A percentile compares a stretch with the other conserved stretches of the same genome.
phyloP scores from a whole-genome alignment of 2,797 vertebrate genomes.

The Gobio occitaniae region DNA sequence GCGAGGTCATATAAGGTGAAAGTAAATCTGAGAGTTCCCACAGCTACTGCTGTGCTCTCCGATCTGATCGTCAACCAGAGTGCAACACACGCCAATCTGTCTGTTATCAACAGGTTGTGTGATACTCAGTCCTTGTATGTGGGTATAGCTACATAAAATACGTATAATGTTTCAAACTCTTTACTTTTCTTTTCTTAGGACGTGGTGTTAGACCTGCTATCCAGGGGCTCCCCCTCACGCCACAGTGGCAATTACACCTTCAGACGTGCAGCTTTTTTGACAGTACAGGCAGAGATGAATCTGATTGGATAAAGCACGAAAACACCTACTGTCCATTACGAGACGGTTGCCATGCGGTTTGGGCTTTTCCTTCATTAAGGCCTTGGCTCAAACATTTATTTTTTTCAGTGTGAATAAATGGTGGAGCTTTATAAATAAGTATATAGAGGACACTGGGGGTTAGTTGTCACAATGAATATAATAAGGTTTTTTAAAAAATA shows the following conservation, averaged over 20 bases:
- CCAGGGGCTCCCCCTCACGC: conserved; percentile 45
- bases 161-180: conserved; percentile 6
- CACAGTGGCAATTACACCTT: conserved; percentile 51
- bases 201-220: conserved; percentile 32
- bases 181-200: conserved; percentile 21
- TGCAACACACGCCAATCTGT: conserved; percentile 15
- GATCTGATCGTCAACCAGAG: conserved; percentile 5
- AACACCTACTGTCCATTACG: conserved; percentile 52
- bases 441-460: neutral
- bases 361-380: conserved; percentile 49
- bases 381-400: neutral
- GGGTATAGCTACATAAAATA: neutral
- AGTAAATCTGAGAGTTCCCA: conserved; percentile 14
- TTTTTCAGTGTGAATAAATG: conserved; percentile 4
- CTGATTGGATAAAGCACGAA: conserved; percentile 49
- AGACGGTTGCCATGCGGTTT: conserved; percentile 56
- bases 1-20: conserved; percentile 27
- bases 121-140: conserved; percentile 2
- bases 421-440: conserved; percentile 11
- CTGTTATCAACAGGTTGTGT: conserved; percentile 49
- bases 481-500: neutral
- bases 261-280: conserved; percentile 23
- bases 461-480: neutral
- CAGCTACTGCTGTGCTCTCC: neutral
- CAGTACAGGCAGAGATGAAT: conserved; percentile 42